These are phyloP conservation scores for Cheilosia variabilis DNA, from an alignment of 2,888 invertebrate species.

Conservation along the genomic window DNA sequence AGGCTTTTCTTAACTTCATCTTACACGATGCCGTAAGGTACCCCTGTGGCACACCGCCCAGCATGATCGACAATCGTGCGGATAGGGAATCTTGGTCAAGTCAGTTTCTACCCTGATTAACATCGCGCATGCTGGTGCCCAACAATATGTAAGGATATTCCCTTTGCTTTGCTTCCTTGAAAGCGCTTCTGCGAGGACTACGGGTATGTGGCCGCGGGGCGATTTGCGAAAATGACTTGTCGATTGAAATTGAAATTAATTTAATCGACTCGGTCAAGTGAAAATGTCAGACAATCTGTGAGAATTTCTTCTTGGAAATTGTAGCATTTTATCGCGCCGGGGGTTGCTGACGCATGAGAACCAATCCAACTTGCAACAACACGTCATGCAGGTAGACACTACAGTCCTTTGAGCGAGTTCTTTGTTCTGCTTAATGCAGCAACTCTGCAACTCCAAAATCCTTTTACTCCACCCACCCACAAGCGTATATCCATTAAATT, in stretches of 20 bases:
- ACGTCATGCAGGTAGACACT: neutral
- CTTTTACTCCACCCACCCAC: constrained; percentile 60
- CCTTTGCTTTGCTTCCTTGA: constrained; percentile 8
- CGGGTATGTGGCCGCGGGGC: constrained; percentile 30
- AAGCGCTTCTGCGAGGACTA: constrained; percentile 17
- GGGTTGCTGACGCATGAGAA: constrained; percentile 16
- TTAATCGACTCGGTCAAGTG: constrained; percentile 72
- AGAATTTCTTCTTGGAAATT: constrained; percentile 43
- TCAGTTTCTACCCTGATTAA: constrained; percentile 63
- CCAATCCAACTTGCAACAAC: neutral
- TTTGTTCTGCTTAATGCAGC: constrained; percentile 26
- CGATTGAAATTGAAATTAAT: constrained; percentile 49
- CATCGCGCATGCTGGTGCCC: constrained; percentile 33
- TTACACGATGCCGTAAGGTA: constrained; percentile 23
- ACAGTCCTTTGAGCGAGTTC: constrained; percentile 15
- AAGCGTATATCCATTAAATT: constrained; percentile 64
- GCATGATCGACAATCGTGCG: constrained; percentile 48
- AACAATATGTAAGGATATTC: constrained; percentile 21
- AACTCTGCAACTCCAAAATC: constrained; percentile 41
- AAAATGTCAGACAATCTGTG: constrained; percentile 67
- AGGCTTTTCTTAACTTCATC: constrained; percentile 44
- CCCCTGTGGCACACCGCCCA: constrained; percentile 70
- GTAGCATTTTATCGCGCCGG: constrained; percentile 19
- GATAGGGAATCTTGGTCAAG: constrained; percentile 63
- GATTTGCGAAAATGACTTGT: constrained; percentile 44